Evolutionary conservation across 2,113 vertebrate genomes (phyloP).

Genomic region (Bambusicola thoracicus): DNA sequence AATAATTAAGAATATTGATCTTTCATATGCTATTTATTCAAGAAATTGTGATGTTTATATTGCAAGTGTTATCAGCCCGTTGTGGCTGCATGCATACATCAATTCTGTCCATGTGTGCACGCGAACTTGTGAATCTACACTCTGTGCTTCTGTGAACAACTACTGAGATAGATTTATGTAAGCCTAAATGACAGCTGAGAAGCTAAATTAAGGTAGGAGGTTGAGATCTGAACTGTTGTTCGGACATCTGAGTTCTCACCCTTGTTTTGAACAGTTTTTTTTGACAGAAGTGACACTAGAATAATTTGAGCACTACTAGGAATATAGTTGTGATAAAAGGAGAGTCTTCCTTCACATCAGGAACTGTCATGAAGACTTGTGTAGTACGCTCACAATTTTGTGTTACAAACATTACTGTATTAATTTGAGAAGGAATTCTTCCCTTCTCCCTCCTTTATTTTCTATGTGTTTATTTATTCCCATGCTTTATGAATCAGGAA

Average conservation of each 20-base stretch:
- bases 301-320: not conserved
- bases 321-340: not conserved
- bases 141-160: not conserved
- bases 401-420: not conserved
- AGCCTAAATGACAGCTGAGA: not conserved
- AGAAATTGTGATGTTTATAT: not conserved
- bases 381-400: not conserved
- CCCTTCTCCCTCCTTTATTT: not conserved
- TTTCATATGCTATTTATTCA: not conserved
- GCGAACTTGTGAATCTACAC: not conserved
- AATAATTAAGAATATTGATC: not conserved
- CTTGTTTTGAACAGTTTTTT: not conserved
- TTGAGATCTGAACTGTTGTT: not conserved
- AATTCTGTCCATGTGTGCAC: not conserved
- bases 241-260: not conserved
- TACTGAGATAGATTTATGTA: not conserved
- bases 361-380: not conserved
- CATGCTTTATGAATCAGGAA: constrained; percentile 20
- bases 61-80: not conserved
- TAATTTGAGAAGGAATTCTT: not conserved
- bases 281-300: not conserved
- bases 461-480: constrained; percentile 11
- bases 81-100: rapidly evolving
- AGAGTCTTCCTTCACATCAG: not conserved
- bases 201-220: not conserved